Evolutionary conservation across 2,113 vertebrate species (phyloP).

Genomic region (Pyrgilauda ruficollis): DNA sequence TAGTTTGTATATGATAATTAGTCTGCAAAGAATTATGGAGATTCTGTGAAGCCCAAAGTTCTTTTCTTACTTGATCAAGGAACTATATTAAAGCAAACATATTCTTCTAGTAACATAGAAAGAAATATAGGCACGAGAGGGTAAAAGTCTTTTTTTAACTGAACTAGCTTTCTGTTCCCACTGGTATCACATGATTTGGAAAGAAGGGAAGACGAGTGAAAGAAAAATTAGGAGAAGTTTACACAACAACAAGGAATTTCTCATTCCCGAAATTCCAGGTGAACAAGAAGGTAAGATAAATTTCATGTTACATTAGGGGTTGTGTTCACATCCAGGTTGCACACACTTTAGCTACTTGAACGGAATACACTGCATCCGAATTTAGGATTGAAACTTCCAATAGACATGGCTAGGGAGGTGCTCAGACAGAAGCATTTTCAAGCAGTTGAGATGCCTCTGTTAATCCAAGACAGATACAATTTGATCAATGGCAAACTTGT

Average conservation of each 20-base stretch:
- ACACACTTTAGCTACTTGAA: neutral
- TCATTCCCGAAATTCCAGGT: neutral
- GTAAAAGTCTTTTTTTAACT: neutral
- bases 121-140: neutral
- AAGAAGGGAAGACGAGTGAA: neutral
- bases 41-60: neutral
- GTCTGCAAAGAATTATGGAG: neutral
- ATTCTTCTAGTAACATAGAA: neutral
- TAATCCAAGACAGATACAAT: neutral
- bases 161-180: neutral
- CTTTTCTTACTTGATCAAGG: neutral
- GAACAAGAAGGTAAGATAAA: neutral
- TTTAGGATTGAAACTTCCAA: neutral
- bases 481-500: neutral
- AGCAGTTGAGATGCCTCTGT: neutral
- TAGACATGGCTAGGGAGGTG: neutral
- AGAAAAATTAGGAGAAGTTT: neutral
- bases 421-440: neutral
- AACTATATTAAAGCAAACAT: neutral
- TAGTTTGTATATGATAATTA: neutral
- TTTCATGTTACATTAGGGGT: neutral
- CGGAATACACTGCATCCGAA: neutral
- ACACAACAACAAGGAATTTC: neutral
- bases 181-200: neutral
- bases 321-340: neutral